These are phyloP conservation scores for Orius laevigatus DNA, from an alignment of 1,140 invertebrate genomes.

Conservation along the genomic window DNA sequence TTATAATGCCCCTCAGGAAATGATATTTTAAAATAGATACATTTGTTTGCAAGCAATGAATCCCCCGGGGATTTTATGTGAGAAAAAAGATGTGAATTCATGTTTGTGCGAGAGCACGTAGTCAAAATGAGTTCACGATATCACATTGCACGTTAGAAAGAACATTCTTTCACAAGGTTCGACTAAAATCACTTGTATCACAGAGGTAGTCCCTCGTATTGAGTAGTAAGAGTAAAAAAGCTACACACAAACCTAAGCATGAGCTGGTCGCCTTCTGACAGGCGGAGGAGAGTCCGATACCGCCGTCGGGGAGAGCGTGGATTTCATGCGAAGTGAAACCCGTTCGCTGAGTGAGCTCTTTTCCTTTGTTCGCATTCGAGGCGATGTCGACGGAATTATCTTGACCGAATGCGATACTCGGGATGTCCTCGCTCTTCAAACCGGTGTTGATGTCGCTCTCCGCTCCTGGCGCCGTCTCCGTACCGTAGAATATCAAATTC, in stretches of 20 bases:
- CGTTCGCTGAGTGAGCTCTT: conserved; percentile 12
- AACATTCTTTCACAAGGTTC: no score
- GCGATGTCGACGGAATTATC: conserved; percentile 1
- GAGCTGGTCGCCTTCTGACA: conserved; percentile 16
- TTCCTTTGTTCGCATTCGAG: conserved; percentile 6
- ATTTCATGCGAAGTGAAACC: conserved; percentile 12
- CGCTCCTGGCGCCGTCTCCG: conserved; percentile 30
- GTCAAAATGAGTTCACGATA: no score
- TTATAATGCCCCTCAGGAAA: no score
- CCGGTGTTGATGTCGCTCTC: not conserved
- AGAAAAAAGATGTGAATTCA: no score
- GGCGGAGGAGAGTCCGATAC: conserved; percentile 11
- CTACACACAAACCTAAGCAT: conserved; percentile 21
- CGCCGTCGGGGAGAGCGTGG: conserved; percentile 1
- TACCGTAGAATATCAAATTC: conserved; percentile 40
- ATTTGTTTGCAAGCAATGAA: no score
- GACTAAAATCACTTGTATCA: no score
- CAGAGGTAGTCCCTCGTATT: conserved; percentile 6
- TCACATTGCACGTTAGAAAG: no score
- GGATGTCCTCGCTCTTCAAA: not conserved
- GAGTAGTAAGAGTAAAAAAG: conserved; percentile 17
- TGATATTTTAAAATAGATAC: no score
- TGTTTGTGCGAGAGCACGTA: no score
- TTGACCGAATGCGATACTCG: not conserved
- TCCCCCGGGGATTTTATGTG: no score